These are phyloP conservation scores for Dorcus parallelipipedus DNA, from an alignment of 2,888 invertebrate genomes.

Conservation along the genomic window DNA sequence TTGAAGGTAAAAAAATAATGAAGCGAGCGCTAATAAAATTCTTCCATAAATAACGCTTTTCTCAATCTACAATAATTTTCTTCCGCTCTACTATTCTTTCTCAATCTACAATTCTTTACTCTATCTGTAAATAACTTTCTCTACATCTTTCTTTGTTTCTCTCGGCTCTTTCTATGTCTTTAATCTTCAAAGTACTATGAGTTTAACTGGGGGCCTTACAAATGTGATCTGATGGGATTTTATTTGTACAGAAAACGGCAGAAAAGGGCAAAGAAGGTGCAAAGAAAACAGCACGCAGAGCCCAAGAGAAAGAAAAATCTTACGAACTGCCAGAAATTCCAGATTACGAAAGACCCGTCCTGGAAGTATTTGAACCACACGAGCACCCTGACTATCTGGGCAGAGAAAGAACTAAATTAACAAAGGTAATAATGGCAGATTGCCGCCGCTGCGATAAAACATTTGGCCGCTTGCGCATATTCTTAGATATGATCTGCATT, in stretches of 20 bases:
- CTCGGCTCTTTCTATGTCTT: not conserved
- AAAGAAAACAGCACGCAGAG: conserved; percentile 51
- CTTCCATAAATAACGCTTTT: not conserved
- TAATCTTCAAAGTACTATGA: too few relatives aligned
- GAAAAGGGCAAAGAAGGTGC: conserved; percentile 38
- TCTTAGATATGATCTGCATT: conserved; percentile 8
- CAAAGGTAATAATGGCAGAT: conserved; percentile 39
- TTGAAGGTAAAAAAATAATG: conserved; percentile 43
- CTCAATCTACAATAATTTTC: not conserved
- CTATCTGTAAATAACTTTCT: conserved; percentile 2
- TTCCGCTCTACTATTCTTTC: not conserved
- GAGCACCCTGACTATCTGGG: conserved; percentile 50
- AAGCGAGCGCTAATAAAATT: not conserved
- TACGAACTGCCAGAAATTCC: conserved; percentile 52
- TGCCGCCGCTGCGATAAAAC: conserved; percentile 13
- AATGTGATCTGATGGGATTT: too few relatives aligned
- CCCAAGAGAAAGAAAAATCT: conserved; percentile 59
- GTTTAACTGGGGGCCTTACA: too few relatives aligned
- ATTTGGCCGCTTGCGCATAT: conserved; percentile 9
- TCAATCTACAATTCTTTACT: not conserved
- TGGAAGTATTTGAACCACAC: conserved; percentile 64
- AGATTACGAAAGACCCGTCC: conserved; percentile 73
- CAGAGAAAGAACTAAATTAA: conserved; percentile 47
- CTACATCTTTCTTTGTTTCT: conserved; percentile 4
- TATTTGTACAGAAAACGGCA: conserved; percentile 24